A percentile compares a stretch with the other conserved stretches of the same genome.
Evolutionary conservation across 2,888 invertebrate genomes (phyloP).

Genomic region (Cordilura impudica): DNA sequence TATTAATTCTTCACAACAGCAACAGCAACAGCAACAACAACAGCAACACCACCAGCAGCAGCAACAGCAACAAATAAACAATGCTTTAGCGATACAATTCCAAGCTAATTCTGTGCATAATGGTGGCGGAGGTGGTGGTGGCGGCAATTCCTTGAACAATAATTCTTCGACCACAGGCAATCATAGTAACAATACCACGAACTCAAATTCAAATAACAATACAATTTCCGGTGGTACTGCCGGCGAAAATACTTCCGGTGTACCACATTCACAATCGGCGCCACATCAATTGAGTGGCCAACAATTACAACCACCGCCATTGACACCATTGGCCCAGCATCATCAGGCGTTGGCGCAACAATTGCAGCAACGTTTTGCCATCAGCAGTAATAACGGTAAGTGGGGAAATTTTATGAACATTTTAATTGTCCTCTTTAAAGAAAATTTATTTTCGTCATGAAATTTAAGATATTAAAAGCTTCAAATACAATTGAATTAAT

Average conservation of each 20-base stretch:
- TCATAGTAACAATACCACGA: neutral
- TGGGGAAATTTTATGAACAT: slow-evolving; percentile 40
- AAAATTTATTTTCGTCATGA: too few relatives aligned
- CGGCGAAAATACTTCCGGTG: slow-evolving; percentile 67
- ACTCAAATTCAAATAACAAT: slow-evolving; percentile 25
- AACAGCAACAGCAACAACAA: slow-evolving; percentile 66
- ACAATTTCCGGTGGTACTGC: slow-evolving; percentile 38
- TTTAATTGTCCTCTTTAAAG: too few relatives aligned
- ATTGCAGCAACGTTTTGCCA: slow-evolving; percentile 81
- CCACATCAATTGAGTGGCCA: slow-evolving; percentile 75
- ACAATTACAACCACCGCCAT: slow-evolving; percentile 69
- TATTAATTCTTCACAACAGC: slow-evolving; percentile 66
- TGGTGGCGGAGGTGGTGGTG: slow-evolving; percentile 61
- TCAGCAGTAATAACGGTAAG: slow-evolving; percentile 78
- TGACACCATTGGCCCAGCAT: slow-evolving; percentile 80
- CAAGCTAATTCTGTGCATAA: slow-evolving; percentile 72
- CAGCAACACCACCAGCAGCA: slow-evolving; percentile 68
- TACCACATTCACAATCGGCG: slow-evolving; percentile 78
- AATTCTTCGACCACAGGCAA: slow-evolving; percentile 32
- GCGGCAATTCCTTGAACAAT: slow-evolving; percentile 47
- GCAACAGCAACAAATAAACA: slow-evolving; percentile 71
- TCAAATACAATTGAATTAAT: too few relatives aligned
- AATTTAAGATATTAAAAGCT: too few relatives aligned
- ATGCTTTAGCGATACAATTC: slow-evolving; percentile 77
- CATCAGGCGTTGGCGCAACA: slow-evolving; percentile 82